Evolutionary conservation across 2,113 vertebrate species (phyloP).

Genomic region (Agapornis roseicollis): DNA sequence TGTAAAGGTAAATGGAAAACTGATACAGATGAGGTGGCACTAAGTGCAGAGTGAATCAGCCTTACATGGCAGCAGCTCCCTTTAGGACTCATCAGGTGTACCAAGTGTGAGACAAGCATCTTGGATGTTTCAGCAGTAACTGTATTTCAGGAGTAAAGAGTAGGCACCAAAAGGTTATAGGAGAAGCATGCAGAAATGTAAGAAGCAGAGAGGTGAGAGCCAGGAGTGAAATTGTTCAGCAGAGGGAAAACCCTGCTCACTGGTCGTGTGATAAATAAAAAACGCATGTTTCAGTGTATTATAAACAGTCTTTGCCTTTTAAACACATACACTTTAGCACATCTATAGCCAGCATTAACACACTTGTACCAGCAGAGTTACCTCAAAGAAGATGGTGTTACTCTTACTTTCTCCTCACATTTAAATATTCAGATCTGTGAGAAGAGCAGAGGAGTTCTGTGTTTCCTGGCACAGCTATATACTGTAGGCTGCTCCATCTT

Average conservation of each 20-base stretch:
- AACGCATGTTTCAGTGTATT: background rate
- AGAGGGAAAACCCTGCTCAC: background rate
- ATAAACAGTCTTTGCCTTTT: background rate
- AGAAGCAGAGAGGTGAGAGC: background rate
- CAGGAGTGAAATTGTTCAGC: background rate
- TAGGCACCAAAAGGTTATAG: background rate
- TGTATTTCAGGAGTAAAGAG: background rate
- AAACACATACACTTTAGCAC: background rate
- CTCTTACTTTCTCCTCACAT: background rate
- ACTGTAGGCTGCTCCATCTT: background rate
- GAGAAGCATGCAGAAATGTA: background rate
- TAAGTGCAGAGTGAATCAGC: background rate
- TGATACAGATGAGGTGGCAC: background rate
- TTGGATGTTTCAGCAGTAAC: background rate
- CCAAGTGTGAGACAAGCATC: background rate
- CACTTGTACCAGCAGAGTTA: background rate
- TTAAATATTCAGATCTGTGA: background rate
- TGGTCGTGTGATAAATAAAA: background rate
- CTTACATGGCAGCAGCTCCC: background rate
- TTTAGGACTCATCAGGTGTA: background rate
- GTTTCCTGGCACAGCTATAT: background rate
- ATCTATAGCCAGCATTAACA: background rate
- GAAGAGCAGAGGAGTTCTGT: background rate
- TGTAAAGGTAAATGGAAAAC: constrained; percentile 29
- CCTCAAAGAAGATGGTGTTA: background rate